Evolutionary conservation across 2,113 vertebrate species (phyloP), one percentile per base, ranked within the genome.

Genomic region (Sinocyclocheilus anophthalmus): DNA sequence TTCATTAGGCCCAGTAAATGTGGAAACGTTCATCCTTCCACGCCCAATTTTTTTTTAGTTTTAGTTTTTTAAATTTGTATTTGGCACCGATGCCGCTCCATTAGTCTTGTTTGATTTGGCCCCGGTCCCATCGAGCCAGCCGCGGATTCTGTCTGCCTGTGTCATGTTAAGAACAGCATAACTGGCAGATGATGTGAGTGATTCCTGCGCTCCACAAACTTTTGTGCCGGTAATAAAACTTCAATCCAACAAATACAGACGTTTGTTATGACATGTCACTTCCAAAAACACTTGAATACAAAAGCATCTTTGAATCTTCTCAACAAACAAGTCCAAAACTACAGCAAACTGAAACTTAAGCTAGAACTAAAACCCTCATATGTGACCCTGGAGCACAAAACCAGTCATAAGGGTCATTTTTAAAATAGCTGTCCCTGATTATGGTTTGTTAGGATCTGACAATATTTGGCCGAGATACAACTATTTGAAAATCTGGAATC

Each of bases 121-220:
- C 50, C 50, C n/a, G 8, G 30, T 57, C 30, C 70, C 59, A 81
- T 61, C 45, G 20, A 22, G 76, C 57, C 75, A 72, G 65, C 16
- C 16, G 65, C 65, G 53, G 48, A 87, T 73, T 69, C 33, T 73
- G 65, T 53, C 75, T 48, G 42, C n/a, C n/a, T 55, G 16, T 84
- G 33, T 80, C 33, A 87, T 84, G 82, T 75, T 77, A 84, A 73
- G 76, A 81, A 55, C 86, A 87, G 78, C 57, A 81, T 26, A 37
- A 30, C 78, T 84, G 86, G 86, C 83, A 80, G 39, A 20, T 13
- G 65, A 80, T 84, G 82, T 33, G 84, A 81, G 45, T 53, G 65
- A 48, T 50, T 26, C 69, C 63, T 9, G 81, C 45, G 26, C 53
- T 80, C 22, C 26, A 50, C 73, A 48, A 84, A 80, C 75, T 65